A percentile compares a stretch with the other conserved stretches of the same genome.
Evolutionary conservation across 2,888 invertebrate genomes (phyloP).

Genomic region (Chrysomela aeneicollis): DNA sequence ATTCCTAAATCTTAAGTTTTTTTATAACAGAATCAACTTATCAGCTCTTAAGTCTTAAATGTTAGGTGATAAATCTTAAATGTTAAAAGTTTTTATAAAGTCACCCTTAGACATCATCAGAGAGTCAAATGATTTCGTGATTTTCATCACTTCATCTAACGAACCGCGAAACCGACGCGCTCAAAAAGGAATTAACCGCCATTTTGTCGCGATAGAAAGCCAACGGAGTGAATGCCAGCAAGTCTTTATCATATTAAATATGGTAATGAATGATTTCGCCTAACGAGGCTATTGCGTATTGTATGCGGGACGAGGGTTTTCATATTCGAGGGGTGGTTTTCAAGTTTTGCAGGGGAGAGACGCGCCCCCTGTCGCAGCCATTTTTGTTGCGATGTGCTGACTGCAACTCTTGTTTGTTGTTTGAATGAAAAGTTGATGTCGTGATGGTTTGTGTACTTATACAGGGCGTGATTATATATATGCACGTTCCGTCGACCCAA

Average conservation of each 20-base stretch:
- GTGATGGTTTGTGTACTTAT: background rate
- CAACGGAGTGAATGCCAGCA: constrained; percentile 49
- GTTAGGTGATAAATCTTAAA: too few species aligned
- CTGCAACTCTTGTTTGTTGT: constrained; percentile 7
- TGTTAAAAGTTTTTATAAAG: too few species aligned
- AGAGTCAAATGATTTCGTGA: constrained; percentile 40
- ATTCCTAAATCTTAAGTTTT: too few species aligned
- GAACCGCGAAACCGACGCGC: constrained; percentile 54
- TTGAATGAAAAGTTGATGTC: background rate
- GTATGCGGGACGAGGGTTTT: constrained; percentile 29
- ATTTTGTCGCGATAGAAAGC: constrained; percentile 55
- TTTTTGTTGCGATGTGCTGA: background rate
- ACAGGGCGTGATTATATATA: background rate
- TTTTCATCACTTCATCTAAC: constrained; percentile 55
- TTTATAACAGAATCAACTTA: too few species aligned
- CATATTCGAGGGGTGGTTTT: background rate
- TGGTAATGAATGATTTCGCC: constrained; percentile 48
- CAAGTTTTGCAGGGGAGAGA: background rate
- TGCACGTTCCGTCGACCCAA: too few species aligned
- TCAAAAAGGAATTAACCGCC: constrained; percentile 57
- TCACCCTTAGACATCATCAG: constrained; percentile 51
- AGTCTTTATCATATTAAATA: constrained; percentile 57
- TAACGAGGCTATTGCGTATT: constrained; percentile 43
- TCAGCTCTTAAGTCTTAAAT: too few species aligned
- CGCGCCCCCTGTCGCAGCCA: background rate